These are phyloP conservation scores for Darevskia nairensis DNA, from an alignment of 2,797 vertebrate genomes.

Conservation along the genomic window DNA sequence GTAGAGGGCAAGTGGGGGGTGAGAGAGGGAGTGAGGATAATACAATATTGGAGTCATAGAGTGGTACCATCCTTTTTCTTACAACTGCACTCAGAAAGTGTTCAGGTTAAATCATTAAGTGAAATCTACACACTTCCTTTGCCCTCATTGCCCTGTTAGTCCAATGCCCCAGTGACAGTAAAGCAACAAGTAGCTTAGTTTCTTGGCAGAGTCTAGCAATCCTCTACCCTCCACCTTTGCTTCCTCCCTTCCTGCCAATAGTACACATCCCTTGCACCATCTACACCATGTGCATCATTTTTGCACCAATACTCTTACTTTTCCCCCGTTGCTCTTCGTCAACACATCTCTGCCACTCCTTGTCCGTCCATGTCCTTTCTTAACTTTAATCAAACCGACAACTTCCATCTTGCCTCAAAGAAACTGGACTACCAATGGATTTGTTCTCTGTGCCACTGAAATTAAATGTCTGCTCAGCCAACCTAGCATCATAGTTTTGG, in stretches of 20 bases:
- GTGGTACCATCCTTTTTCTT: neutral
- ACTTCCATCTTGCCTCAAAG: neutral
- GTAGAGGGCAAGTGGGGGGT: neutral
- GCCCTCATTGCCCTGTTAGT: neutral
- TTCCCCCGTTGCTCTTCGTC: neutral
- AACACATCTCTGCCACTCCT: too few relatives aligned
- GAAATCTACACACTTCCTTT: neutral
- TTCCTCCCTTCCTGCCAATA: neutral
- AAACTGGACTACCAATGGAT: neutral
- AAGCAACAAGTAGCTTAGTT: constrained; percentile 13
- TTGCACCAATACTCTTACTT: neutral
- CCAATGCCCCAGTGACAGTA: neutral
- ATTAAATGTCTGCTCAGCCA: neutral
- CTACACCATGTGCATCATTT: too few relatives aligned
- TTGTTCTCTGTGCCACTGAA: neutral
- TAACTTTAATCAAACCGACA: neutral
- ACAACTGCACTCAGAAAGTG: neutral
- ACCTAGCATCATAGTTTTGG: neutral
- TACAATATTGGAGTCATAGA: neutral
- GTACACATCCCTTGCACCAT: neutral
- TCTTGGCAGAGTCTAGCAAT: neutral
- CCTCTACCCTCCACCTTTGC: too few relatives aligned
- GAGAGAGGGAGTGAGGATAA: neutral
- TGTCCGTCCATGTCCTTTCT: neutral
- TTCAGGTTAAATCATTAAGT: neutral